Percentiles rank a stretch among this genome's conserved stretches.
phyloP scores from a whole-genome alignment of 2,888 invertebrate genomes.

The Dynastes maya region DNA sequence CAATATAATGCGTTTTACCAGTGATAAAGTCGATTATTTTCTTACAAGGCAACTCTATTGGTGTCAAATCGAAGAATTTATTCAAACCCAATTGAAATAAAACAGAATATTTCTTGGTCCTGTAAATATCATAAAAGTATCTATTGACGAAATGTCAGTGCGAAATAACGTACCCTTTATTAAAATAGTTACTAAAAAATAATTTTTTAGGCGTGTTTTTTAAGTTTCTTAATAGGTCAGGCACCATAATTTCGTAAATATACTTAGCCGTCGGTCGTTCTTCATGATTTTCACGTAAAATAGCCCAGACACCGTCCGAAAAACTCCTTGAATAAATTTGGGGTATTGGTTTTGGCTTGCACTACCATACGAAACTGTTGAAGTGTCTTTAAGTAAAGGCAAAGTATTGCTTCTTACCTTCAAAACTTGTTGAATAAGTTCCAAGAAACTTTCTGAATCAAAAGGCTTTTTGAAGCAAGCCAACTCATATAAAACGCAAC shows the following conservation, averaged over 20 bases:
- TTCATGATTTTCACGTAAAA: slow-evolving; percentile 77
- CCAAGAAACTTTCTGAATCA: slow-evolving; percentile 81
- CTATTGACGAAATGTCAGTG: too few species aligned
- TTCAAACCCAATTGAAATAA: slow-evolving; percentile 74
- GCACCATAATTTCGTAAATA: slow-evolving; percentile 73
- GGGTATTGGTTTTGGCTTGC: slow-evolving; percentile 79
- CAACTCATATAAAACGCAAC: slow-evolving; percentile 85
- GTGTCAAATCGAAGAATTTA: slow-evolving; percentile 71
- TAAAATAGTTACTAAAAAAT: slow-evolving; percentile 45
- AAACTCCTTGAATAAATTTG: slow-evolving; percentile 78
- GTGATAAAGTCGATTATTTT: slow-evolving; percentile 73
- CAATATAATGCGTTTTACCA: slow-evolving; percentile 75
- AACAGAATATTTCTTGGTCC: slow-evolving; percentile 69
- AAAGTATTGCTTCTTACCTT: slow-evolving; percentile 68
- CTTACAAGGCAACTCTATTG: slow-evolving; percentile 74
- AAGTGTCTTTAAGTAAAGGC: slow-evolving; percentile 1
- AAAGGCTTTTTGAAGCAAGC: slow-evolving; percentile 81
- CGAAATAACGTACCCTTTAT: slow-evolving; percentile 26
- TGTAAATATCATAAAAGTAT: slow-evolving; percentile 46
- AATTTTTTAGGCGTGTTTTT: slow-evolving; percentile 49
- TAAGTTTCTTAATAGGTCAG: slow-evolving; percentile 67
- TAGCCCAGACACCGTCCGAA: slow-evolving; percentile 75
- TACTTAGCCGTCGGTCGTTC: slow-evolving; percentile 77
- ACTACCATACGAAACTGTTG: slow-evolving; percentile 68
- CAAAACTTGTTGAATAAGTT: slow-evolving; percentile 83